These are phyloP conservation scores for Abramis brama DNA, from an alignment of 2,113 vertebrate species.

Conservation along the genomic window DNA sequence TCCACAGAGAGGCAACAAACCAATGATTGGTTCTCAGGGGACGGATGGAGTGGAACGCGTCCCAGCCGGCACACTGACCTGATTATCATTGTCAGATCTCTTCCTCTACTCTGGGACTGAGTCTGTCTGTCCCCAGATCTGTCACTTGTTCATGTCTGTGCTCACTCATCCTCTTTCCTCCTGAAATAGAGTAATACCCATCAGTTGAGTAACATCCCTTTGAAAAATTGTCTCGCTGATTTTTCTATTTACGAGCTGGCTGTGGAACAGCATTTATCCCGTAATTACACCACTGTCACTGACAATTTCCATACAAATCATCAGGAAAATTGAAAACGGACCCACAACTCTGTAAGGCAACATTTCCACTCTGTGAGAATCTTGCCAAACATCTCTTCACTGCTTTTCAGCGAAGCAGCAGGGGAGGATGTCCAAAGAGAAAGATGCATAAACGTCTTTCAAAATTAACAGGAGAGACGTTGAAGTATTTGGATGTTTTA, in stretches of 20 bases:
- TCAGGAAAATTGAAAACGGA: conserved; percentile 49
- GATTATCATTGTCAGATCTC: conserved; percentile 46
- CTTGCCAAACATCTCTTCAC: conserved; percentile 18
- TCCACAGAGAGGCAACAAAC: conserved; percentile 42
- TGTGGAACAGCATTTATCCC: conserved; percentile 47
- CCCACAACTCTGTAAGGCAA: conserved; percentile 44
- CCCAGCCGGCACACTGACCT: conserved; percentile 46
- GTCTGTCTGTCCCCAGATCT: conserved; percentile 37
- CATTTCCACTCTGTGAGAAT: conserved; percentile 22
- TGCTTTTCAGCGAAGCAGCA: conserved; percentile 45
- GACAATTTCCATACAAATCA: conserved; percentile 55
- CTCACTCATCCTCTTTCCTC: not conserved
- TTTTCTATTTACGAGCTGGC: conserved; percentile 57
- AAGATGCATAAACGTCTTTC: conserved; percentile 39
- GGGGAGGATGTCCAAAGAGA: conserved; percentile 36
- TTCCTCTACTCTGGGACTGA: not conserved
- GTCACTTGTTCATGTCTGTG: conserved; percentile 22
- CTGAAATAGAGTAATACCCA: conserved; percentile 9
- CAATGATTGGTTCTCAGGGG: conserved; percentile 44
- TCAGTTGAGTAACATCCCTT: conserved; percentile 50
- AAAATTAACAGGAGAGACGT: conserved; percentile 20
- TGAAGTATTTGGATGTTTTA: conserved; percentile 45
- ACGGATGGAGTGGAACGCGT: conserved; percentile 34
- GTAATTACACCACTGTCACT: conserved; percentile 53
- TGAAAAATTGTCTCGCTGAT: conserved; percentile 50